Base-by-base conservation (phyloP, 2,888 invertebrate genomes). In the Dicranocentrus wangi region DNA sequence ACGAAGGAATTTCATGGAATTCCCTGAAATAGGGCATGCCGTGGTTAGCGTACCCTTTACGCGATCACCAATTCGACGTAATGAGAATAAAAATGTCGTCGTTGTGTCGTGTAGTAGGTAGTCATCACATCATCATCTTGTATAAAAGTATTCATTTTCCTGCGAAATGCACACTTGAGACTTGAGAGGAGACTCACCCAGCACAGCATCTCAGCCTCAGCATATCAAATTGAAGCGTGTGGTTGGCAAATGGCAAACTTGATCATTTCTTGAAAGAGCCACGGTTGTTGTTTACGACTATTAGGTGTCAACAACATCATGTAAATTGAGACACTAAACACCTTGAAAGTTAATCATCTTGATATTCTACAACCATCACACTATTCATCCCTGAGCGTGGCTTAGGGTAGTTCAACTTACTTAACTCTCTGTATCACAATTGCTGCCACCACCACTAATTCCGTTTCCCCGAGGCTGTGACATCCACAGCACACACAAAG, bases 281-380 rank as follows among this genome's bases (percentile, higher is more conserved):
- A 32, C 32, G 32, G 5, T 55, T 32, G 65, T 76, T 76, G 63
- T 69, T 77, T 77, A 77, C 53, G 77, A 69, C 77, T 69, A 77
- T 77, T 77, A 77, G 77, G 77, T 77, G 77, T 77, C 77, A 77
- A 63, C 69, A 77, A 61, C 69, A 53, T 77, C 69, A 69, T 77
- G 69, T 77, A 77, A 77, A 77, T 69, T 77, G 69, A 69, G 77
- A 61, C 61, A 77, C 58, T 68, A 68, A 69, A 76, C 77, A 69
- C 77, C 77, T 77, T 77, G 77, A 77, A 77, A 77, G 77, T 69
- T 77, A 77, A 77, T 77, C 77, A 77, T 77, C 77, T 77, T 77
- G 77, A 69, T 69, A 53, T 69, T 61, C 60, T 76, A 76, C 76
- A 68, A 60, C 58, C 13, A 51, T 47, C 47, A 27, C 60, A 61